Base-by-base conservation (phyloP, 2,113 vertebrate species). In the Nibea coibor region DNA sequence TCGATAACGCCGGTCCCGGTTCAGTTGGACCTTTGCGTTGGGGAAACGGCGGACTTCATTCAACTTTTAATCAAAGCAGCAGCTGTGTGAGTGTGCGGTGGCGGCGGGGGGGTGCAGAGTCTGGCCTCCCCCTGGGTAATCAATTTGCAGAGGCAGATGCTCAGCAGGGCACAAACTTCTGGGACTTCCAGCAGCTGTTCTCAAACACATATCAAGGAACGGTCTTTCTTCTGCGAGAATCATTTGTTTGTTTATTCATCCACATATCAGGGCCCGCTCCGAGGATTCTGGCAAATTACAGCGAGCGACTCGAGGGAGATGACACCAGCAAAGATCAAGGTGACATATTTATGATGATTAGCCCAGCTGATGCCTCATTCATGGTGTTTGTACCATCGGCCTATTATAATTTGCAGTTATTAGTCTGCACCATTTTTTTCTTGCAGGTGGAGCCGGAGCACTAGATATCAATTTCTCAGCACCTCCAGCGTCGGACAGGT, bases 111-210 rank as follows among this genome's bases (percentile, higher is more conserved):
- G 54, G 35, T 75, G 76, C 73, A 22, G 73, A 75, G 86, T n/a
- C 78, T 80, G 84, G 65, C 66, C 64, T 80, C 88, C 93, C 89
- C 93, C 82, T 81, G 91, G 91, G 92, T 93, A 94, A 93, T 95
- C 89, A 93, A 78, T 92, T 94, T 93, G 88, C 88, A 87, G 77
- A 87, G 83, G 78, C 93, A 93, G 92, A 92, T 93, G 91, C 92
- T 91, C 90, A 54, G 85, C 64, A 74, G 88, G 87, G 82, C 58
- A n/a, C 74, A 85, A 81, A 87, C 85, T 65, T 88, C 84, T 82
- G 80, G 83, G 84, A 87, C 76, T 82, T 71, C 15, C 74, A 89
- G 62, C 93, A 94, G 88, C 90, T 94, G 93, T 79, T 91, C 62
- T 47, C 81, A 74, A 74, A 86, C 72, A 87, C 72, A 81, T 79